Evolutionary conservation across 1,140 invertebrate species (phyloP).

Genomic region (Drosophila bipectinata): DNA sequence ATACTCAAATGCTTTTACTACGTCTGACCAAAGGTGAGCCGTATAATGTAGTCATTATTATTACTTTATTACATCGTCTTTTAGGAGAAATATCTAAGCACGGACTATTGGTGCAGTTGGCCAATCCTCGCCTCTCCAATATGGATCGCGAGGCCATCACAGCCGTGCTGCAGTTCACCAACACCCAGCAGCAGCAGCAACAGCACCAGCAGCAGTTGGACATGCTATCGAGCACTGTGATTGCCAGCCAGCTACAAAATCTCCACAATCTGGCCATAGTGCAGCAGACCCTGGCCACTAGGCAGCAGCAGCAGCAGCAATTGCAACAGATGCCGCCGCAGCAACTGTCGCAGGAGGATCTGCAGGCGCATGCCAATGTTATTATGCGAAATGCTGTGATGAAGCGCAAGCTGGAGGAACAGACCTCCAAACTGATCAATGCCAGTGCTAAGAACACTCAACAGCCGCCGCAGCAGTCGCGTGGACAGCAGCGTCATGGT

Average conservation of each 20-base stretch:
- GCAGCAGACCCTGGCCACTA: conserved; percentile 70
- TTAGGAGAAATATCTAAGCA: conserved; percentile 80
- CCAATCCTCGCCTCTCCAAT: conserved; percentile 70
- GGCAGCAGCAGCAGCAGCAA: conserved; percentile 58
- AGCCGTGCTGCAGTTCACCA: conserved; percentile 77
- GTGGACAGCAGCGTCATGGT: conserved; percentile 24
- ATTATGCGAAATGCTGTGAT: conserved; percentile 82
- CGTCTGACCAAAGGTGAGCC: conserved; percentile 74
- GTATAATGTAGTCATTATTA: too few species aligned
- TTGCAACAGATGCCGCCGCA: conserved; percentile 31
- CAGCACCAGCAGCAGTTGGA: conserved; percentile 75
- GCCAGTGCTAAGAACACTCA: conserved; percentile 19
- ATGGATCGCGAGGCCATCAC: conserved; percentile 80
- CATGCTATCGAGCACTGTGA: conserved; percentile 75
- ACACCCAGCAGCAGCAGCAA: conserved; percentile 77
- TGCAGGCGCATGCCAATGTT: conserved; percentile 76
- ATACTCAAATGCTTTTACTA: conserved; percentile 70
- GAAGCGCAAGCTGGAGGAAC: conserved; percentile 80
- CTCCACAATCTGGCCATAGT: conserved; percentile 75
- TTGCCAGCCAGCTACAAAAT: conserved; percentile 77
- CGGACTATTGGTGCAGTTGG: conserved; percentile 72
- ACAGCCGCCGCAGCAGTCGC: conserved; percentile 39
- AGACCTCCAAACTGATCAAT: conserved; percentile 60
- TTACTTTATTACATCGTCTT: not conserved
- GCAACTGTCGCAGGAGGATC: conserved; percentile 72